Evolutionary conservation across 2,797 vertebrate species (phyloP).

Genomic region (Oryzias sinensis): DNA sequence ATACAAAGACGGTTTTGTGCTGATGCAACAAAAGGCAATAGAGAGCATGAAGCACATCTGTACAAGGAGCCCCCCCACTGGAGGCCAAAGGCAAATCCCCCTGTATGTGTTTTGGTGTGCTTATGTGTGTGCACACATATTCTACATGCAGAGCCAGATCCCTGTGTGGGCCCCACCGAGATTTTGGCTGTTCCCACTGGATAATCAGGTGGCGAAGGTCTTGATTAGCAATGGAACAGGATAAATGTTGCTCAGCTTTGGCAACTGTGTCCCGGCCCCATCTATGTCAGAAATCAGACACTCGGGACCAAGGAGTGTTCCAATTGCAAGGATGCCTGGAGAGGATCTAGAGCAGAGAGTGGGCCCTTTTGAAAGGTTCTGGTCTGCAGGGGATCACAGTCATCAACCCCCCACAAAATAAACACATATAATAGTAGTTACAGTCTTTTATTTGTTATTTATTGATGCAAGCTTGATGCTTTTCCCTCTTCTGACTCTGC

Average conservation of each 20-base stretch:
- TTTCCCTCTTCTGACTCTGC: constrained; percentile 21
- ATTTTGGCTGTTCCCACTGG: constrained; percentile 41
- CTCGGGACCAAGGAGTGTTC: constrained; percentile 36
- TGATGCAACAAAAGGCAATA: constrained; percentile 76
- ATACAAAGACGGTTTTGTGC: constrained; percentile 68
- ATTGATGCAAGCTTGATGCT: constrained; percentile 3
- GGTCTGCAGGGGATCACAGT: constrained; percentile 38
- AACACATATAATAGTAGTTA: constrained; percentile 25
- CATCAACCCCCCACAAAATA: constrained; percentile 22
- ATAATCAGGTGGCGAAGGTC: constrained; percentile 64
- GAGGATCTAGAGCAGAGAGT: constrained; percentile 26
- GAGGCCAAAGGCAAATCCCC: constrained; percentile 51
- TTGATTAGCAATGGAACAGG: constrained; percentile 46
- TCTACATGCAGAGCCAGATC: constrained; percentile 23
- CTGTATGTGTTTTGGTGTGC: constrained; percentile 34
- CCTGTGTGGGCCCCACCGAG: constrained; percentile 49
- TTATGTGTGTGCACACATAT: constrained; percentile 19
- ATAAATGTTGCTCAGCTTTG: constrained; percentile 47
- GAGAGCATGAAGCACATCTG: constrained; percentile 74
- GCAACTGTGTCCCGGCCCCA: constrained; percentile 33
- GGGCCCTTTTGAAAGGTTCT: constrained; percentile 38
- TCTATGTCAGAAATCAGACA: constrained; percentile 62
- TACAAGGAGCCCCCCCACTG: constrained; percentile 57
- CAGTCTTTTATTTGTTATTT: too few relatives aligned
- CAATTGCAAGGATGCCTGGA: constrained; percentile 40